Evolutionary conservation across 2,797 vertebrate species (phyloP), one percentile per base, ranked within the genome.

Genomic region (Euphonia xanthogaster): DNA sequence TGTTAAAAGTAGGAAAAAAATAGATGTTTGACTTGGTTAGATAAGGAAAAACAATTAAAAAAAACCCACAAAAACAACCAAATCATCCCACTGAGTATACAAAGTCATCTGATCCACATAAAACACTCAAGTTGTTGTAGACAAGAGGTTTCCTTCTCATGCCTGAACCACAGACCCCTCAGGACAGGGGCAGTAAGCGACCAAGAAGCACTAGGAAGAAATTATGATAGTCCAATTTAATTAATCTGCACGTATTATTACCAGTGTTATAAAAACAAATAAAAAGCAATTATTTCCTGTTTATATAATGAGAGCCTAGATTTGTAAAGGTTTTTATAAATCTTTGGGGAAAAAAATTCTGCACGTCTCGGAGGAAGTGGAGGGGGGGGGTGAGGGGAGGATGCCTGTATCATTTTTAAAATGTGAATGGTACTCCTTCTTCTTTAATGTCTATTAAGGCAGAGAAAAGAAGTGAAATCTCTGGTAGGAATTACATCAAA

Each of bases 381-480:
- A 2, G 3, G 6, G 4, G 6, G 4, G 9, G 20, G 13, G 5
- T 11, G 58, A 61, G 51, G 17, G 8, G 13, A 25, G 18, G 7
- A 8, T 31, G 24, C 3, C 16, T 50, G 7, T 14, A 12, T 19
- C 6, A 3, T 54, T 88, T 84, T 66, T 40, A 22, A 93, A 78
- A 66, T 42, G 10, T 28, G 7, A 63, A 31, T 55, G 2, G 8
- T n/a, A 22, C 16, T 42, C 2, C 24, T 55, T 16, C 18, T 66
- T 60, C 37, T 67, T 72, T 44, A 51, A 58, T 55, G 4, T 66
- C 1, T 51, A 8, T 40, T 33, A 70, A 88, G 23, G 15, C 9
- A 55, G 47, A 71, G 14, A 5, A 63, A 76, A 82, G 12, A 79
- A 73, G 7, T 55, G 19, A 48, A 76, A 63, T 16, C 10, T 66